phyloP scores from a whole-genome alignment of 2,797 vertebrate genomes.

The Sebastiscus tertius region DNA sequence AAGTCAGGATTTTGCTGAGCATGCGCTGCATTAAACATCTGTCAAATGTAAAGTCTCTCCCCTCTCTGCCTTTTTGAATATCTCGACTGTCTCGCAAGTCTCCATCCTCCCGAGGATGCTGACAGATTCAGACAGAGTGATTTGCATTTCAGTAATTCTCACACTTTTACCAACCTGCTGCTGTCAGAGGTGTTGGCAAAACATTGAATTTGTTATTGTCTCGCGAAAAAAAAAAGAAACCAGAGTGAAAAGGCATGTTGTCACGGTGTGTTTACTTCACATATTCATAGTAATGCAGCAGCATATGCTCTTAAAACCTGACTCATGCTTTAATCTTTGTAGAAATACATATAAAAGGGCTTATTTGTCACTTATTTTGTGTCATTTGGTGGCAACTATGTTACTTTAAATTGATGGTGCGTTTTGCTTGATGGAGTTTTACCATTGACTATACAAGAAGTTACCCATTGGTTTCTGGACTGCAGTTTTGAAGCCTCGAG shows the following conservation, averaged over 20 bases:
- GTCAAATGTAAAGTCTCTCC: constrained; percentile 5
- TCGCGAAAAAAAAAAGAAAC: constrained; percentile 32
- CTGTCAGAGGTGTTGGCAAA: constrained; percentile 35
- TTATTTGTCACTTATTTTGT: background rate
- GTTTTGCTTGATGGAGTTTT: constrained; percentile 12
- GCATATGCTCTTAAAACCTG: background rate
- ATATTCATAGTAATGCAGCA: background rate
- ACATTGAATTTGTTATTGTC: constrained; percentile 20
- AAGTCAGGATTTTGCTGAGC: constrained; percentile 34
- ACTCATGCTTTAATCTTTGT: background rate
- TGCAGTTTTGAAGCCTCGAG: no score
- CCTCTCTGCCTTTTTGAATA: constrained; percentile 32
- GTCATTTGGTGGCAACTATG: background rate
- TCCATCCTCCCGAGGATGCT: constrained; percentile 15
- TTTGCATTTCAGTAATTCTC: constrained; percentile 43
- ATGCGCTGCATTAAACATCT: constrained; percentile 31
- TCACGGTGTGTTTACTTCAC: background rate
- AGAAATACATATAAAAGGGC: background rate
- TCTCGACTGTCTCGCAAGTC: constrained; percentile 26
- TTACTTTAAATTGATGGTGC: background rate
- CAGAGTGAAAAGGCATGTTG: background rate
- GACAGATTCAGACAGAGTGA: constrained; percentile 27
- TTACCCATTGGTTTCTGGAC: no score
- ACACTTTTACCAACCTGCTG: constrained; percentile 46
- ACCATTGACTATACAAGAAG: no score